These are phyloP conservation scores for Plutella xylostella DNA, from an alignment of 2,888 invertebrate genomes.

Conservation along the genomic window DNA sequence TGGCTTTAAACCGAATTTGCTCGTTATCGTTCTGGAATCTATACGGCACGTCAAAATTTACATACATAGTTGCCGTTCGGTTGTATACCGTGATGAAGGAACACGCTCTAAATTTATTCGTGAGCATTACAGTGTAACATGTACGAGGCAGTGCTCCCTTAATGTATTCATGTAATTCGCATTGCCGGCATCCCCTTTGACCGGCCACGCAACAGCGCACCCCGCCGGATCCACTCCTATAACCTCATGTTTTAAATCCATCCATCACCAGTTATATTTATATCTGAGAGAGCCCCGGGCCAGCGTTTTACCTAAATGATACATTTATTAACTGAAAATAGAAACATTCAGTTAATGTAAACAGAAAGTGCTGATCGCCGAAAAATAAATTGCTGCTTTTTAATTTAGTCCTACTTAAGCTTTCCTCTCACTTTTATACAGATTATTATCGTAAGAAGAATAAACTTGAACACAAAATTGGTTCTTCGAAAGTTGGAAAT, in stretches of 20 bases:
- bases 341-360: too few relatives aligned
- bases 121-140: conserved; percentile 66
- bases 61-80: conserved; percentile 50
- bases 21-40: conserved; percentile 36
- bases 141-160: conserved; percentile 56
- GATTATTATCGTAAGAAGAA: too few relatives aligned
- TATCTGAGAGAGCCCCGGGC: conserved; percentile 55
- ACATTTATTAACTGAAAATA: too few relatives aligned
- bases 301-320: too few relatives aligned
- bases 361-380: too few relatives aligned
- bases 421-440: too few relatives aligned
- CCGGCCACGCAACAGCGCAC: conserved; percentile 67
- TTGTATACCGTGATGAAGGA: conserved; percentile 53
- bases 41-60: conserved; percentile 44
- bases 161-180: conserved; percentile 71
- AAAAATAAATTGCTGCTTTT: too few relatives aligned
- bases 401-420: too few relatives aligned
- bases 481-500: too few relatives aligned
- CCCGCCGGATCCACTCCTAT: conserved; percentile 60
- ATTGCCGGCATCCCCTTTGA: conserved; percentile 69
- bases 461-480: too few relatives aligned
- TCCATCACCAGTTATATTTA: conserved; percentile 67
- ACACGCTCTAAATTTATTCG: conserved; percentile 64
- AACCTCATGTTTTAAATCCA: conserved; percentile 68
- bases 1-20: background rate